A percentile compares a stretch with the other conserved stretches of the same genome.
Conservation (phyloP, 2,888 invertebrate genomes). For the Melanophora roralis region DNA sequence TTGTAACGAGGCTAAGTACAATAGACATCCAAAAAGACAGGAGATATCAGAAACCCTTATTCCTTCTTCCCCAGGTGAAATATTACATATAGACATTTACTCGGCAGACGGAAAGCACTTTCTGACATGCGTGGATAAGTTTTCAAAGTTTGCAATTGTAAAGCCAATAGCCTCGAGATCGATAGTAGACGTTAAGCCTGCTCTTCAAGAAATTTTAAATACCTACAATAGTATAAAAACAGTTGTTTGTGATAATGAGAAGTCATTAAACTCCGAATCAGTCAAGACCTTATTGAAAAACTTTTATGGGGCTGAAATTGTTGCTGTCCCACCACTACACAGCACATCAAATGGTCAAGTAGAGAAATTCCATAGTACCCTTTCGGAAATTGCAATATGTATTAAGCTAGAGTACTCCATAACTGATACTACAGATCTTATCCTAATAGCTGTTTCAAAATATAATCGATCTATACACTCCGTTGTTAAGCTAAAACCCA, state of each 20-base stretch:
- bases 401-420: conserved; percentile 46
- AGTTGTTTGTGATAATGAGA: conserved; percentile 34
- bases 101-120: conserved; percentile 22
- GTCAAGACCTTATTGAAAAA: conserved; percentile 18
- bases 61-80: conserved; percentile 26
- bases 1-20: conserved; percentile 29
- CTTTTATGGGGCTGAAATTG: conserved; percentile 18
- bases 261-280: conserved; percentile 32
- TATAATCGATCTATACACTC: conserved; percentile 56
- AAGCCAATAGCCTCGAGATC: conserved; percentile 29
- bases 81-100: conserved; percentile 27
- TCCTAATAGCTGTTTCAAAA: conserved; percentile 34
- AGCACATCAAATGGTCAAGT: conserved; percentile 19
- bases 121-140: conserved; percentile 44
- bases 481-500: conserved; percentile 29
- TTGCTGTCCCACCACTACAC: conserved; percentile 41
- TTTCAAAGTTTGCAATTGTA: conserved; percentile 42
- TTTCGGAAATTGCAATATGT: conserved; percentile 24
- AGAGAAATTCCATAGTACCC: conserved; percentile 2
- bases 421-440: conserved; percentile 39
- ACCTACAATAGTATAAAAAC: not conserved
- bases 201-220: conserved; percentile 7
- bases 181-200: conserved; percentile 29
- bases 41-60: conserved; percentile 9
- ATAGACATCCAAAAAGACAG: conserved; percentile 13